Evolutionary conservation across 2,113 vertebrate genomes (phyloP), one percentile per base, ranked within the genome.

Genomic region (Prochilodus magdalenae): DNA sequence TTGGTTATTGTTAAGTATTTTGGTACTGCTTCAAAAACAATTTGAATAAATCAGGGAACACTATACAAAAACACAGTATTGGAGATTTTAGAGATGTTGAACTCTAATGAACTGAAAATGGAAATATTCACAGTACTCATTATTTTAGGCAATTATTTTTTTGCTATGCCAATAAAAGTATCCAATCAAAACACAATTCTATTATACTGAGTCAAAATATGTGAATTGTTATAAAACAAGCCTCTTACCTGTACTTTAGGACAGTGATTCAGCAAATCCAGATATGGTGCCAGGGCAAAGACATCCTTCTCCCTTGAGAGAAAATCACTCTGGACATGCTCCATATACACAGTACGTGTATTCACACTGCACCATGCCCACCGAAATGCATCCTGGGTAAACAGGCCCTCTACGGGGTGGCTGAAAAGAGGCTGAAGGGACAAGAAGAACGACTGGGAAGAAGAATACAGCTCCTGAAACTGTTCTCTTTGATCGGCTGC

Each of bases 341-440:
- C 86, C 96, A 97, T 93, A 84, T 97, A 99, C 86, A 99, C 93
- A 0, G 97, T 96, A 75, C 98, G 95, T 3, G 98, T 99, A 88
- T 98, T 99, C 40, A 99, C 40, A 0, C 96, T 96, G 79, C 96
- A 98, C 97, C 97, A 99, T 8, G 98, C 98, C 97, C 98, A 99
- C 59, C 93, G 88, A 40, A 99, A 12, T 16, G 97, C 95, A 0
- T 92, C 87, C 73, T 92, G 93, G 22, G 90, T 95, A 86, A 99
- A 94, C 85, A 99, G 60, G 8, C 72, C 77, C 24, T 87, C 93
- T 0, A 89, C 86, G 0, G 89, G 82, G 81, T 91, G 89, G 0
- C 36, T 83, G 89, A 98, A 96, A 55, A 98, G 80, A 30, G 97
- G 94, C 90, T 97, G 96, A 84, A 99, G 90, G 1, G 94, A 95